Conservation (phyloP, 2,888 invertebrate species). For the Galeopsomyia nigrocyanea region DNA sequence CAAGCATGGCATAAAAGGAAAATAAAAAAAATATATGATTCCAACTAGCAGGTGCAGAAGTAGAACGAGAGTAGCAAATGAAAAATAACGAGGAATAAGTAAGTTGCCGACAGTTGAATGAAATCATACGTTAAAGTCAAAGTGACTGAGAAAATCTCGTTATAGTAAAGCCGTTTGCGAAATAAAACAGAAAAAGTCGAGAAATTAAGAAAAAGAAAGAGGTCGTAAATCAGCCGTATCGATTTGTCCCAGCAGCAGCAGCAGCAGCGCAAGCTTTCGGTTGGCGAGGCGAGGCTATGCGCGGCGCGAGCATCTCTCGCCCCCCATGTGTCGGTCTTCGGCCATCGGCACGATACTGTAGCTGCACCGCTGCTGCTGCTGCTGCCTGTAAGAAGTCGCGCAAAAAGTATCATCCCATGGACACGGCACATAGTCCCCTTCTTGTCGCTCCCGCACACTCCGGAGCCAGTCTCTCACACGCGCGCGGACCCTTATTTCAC, state of each 20-base stretch:
- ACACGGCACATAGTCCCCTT: slow-evolving; percentile 9
- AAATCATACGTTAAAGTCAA: slow-evolving; percentile 25
- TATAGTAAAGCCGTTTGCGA: slow-evolving; percentile 34
- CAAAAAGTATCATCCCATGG: slow-evolving; percentile 35
- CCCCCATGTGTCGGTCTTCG: background rate
- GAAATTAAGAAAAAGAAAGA: slow-evolving; percentile 36
- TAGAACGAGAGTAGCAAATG: background rate
- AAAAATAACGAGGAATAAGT: background rate
- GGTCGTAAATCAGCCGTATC: slow-evolving; percentile 41
- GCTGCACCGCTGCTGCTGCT: background rate
- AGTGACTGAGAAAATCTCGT: slow-evolving; percentile 30
- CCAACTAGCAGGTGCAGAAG: too few relatives aligned
- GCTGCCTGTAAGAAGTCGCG: slow-evolving; percentile 11
- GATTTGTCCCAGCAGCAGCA: slow-evolving; percentile 26
- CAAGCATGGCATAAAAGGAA: too few relatives aligned
- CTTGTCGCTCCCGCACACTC: background rate
- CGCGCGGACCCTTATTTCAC: slow-evolving; percentile 19
- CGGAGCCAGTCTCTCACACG: too few relatives aligned
- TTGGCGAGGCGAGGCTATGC: background rate
- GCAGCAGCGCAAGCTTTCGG: background rate
- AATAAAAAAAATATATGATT: too few relatives aligned
- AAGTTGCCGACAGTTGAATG: slow-evolving; percentile 7
- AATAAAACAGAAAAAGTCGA: slow-evolving; percentile 23
- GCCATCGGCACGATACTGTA: background rate
- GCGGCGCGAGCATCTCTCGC: background rate